Evolutionary conservation across 1,140 invertebrate species (phyloP), one percentile per base, ranked within the genome.

Genomic region (Drosophila nasuta): DNA sequence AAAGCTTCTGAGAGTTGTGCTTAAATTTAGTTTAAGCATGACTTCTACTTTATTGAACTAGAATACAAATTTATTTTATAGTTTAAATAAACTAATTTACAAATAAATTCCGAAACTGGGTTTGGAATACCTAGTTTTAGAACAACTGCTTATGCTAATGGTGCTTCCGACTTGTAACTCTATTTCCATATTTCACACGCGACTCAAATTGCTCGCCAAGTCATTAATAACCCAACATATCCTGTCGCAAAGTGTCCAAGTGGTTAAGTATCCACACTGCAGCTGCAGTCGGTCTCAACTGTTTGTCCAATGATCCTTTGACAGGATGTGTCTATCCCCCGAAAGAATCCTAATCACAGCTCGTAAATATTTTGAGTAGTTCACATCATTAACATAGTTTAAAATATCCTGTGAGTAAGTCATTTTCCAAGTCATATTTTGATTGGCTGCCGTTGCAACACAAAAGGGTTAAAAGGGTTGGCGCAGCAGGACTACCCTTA

Each of bases 131-230:
- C 17, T 15, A 51, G 35, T 35, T 69, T 54, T 7, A 15, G 10
- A 64, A 11, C 5, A 49, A 48, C 30, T 64, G 48, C 1, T 5
- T 1, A 17, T 43, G 30, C 30, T 41, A 7, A 25, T 28, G 17
- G 25, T 45, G 13, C 11, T 25, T 8, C 15, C 30, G 7, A 20
- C 2, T 11, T 35, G 5, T 0, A 60, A n/a, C 41, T 38, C 11
- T 0, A 51, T 74, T 77, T 63, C 5, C 38, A 64, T 75, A 66
- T 67, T 79, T 79, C 76, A 71, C 76, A 79, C 76, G 73, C 73
- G 62, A 30, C 66, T 75, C 76, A 33, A 13, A 52, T 75, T n/a
- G 56, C 65, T 0, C 48, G n/a, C 41, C 3, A 49, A n/a, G 20
- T 54, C 77, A 79, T 79, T 79, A 79, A 79, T 76, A 66, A 71